Percentiles rank a stretch among this genome's conserved stretches.
phyloP scores from a whole-genome alignment of 2,888 invertebrate genomes.

The Bursaphelenchus okinawaensis region DNA sequence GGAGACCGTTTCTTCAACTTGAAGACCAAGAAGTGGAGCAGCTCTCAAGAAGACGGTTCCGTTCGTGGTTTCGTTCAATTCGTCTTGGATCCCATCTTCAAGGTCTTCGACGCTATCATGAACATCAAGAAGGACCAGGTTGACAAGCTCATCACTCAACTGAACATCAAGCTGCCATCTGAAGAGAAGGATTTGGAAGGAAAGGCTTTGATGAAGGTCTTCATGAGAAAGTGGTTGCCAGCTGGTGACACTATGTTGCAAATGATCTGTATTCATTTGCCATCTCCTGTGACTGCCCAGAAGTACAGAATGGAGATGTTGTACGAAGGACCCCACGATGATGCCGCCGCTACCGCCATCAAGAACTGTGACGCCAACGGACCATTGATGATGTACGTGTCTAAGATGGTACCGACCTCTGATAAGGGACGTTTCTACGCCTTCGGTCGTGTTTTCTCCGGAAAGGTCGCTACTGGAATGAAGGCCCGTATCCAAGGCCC shows the following conservation, averaged over 20 bases:
- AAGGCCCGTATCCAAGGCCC: constrained; percentile 96
- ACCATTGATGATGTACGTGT: constrained; percentile 99
- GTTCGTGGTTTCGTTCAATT: constrained; percentile 98
- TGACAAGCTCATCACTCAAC: constrained; percentile 77
- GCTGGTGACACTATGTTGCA: constrained; percentile 98
- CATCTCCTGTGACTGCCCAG: constrained; percentile 96
- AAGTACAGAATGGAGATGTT: constrained; percentile 99
- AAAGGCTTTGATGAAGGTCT: constrained; percentile 69
- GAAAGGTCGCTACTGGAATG: constrained; percentile 67
- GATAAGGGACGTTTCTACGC: constrained; percentile 99
- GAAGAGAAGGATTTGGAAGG: constrained; percentile 96
- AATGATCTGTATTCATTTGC: constrained; percentile 99
- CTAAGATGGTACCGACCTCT: constrained; percentile 99
- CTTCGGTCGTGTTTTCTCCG: constrained; percentile 98
- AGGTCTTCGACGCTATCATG: constrained; percentile 80
- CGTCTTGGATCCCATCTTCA: constrained; percentile 96
- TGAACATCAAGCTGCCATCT: constrained; percentile 81
- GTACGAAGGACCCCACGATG: constrained; percentile 96
- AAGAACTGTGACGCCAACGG: constrained; percentile 90
- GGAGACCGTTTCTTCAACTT: constrained; percentile 98
- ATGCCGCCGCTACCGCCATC: constrained; percentile 76
- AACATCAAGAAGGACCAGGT: constrained; percentile 91
- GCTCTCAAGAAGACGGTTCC: constrained; percentile 63
- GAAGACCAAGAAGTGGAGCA: constrained; percentile 92
- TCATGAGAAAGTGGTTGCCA: constrained; percentile 98